phyloP scores from a whole-genome alignment of 2,113 vertebrate genomes.

The Gopherus evgoodei region DNA sequence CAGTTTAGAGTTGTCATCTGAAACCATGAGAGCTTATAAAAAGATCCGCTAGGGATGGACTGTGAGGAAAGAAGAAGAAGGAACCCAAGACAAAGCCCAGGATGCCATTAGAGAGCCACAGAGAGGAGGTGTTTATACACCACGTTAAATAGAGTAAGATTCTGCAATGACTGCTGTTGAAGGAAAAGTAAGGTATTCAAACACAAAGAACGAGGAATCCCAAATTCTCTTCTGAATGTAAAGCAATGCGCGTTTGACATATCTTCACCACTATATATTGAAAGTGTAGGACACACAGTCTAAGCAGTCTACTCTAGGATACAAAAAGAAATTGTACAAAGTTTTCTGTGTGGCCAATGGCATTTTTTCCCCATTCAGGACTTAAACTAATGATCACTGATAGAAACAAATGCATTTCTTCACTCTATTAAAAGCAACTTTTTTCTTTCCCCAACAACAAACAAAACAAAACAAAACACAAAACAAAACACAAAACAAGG shows the following conservation, averaged over 20 bases:
- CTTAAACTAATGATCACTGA: not conserved
- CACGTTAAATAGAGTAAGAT: not conserved
- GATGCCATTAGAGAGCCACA: not conserved
- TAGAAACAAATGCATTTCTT: not conserved
- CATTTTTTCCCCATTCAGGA: not conserved
- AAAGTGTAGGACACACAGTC: not conserved
- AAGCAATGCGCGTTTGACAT: not conserved
- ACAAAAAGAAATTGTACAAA: not conserved
- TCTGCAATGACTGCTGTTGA: not conserved
- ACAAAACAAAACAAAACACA: too few relatives aligned
- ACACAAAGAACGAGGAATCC: not conserved
- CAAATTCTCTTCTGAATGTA: not conserved
- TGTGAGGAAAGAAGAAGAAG: not conserved
- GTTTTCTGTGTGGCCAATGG: not conserved
- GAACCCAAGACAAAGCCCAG: not conserved
- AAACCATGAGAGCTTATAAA: not conserved
- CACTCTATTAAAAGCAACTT: not conserved
- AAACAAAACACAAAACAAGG: not conserved
- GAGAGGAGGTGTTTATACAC: not conserved
- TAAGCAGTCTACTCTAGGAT: not conserved
- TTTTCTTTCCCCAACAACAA: fast-evolving
- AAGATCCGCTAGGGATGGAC: not conserved
- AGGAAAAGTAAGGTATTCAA: not conserved
- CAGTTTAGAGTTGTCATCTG: not conserved
- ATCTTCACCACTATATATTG: not conserved